phyloP scores from a whole-genome alignment of 2,888 invertebrate genomes.

The Eumerus sabulonum region DNA sequence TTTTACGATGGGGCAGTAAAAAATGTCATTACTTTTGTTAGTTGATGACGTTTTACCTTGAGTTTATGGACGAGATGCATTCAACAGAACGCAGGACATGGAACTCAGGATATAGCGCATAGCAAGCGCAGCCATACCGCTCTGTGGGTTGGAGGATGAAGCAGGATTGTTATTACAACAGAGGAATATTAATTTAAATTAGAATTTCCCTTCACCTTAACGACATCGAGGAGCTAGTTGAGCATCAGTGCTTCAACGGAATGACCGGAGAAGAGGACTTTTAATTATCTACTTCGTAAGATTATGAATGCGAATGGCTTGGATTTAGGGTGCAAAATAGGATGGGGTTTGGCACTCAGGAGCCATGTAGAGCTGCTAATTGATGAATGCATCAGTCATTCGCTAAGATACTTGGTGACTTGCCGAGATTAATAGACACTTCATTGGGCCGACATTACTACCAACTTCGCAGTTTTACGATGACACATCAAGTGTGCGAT shows the following conservation, averaged over 20 bases:
- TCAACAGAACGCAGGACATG: conserved; percentile 12
- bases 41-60: conserved; percentile 67
- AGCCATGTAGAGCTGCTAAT: conserved; percentile 45
- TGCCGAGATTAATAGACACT: conserved; percentile 61
- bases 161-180: conserved; percentile 28
- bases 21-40: conserved; percentile 66
- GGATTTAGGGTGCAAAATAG: neutral
- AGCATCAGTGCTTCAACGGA: neutral
- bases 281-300: conserved; percentile 59
- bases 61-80: conserved; percentile 56
- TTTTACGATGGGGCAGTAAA: conserved; percentile 66
- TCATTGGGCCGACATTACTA: conserved; percentile 61
- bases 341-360: too few relatives aligned
- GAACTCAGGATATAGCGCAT: too few relatives aligned
- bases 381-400: conserved; percentile 59
- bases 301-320: conserved; percentile 41
- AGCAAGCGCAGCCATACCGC: too few relatives aligned
- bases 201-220: conserved; percentile 47
- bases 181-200: conserved; percentile 68
- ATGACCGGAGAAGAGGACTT: conserved; percentile 14
- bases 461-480: conserved; percentile 58
- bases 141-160: too few relatives aligned
- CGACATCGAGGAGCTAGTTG: neutral
- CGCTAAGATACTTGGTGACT: conserved; percentile 21
- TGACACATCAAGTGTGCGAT: conserved; percentile 43